phyloP scores from a whole-genome alignment of 2,888 invertebrate genomes.

The Conomelus anceps region DNA sequence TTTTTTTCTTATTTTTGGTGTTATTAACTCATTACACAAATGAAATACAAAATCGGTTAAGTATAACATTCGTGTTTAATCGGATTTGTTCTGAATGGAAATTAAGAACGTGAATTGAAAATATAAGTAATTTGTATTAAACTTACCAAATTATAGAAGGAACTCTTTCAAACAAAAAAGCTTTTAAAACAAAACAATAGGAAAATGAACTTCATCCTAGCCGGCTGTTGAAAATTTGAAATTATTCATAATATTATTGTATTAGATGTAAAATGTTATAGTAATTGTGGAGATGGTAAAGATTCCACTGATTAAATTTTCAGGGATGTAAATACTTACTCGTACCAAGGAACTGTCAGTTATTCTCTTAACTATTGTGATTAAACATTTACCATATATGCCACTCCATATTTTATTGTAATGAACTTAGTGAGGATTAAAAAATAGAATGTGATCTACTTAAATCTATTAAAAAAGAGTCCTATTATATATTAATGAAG shows the following conservation, averaged over 20 bases:
- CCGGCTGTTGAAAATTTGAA: not conserved
- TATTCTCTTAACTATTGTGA: not conserved
- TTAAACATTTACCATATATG: not conserved
- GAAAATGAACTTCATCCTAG: not conserved
- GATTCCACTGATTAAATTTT: not conserved
- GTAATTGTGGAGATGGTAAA: not conserved
- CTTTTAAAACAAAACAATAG: not conserved
- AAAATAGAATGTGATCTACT: not conserved
- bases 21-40: not conserved
- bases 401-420: not conserved
- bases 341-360: not conserved
- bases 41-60: not conserved
- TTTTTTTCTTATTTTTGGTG: not conserved
- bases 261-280: not conserved
- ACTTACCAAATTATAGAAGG: not conserved
- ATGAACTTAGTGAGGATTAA: not conserved
- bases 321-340: not conserved
- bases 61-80: not conserved
- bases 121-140: not conserved
- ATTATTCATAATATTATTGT: not conserved
- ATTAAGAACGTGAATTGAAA: not conserved
- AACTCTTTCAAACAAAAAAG: not conserved
- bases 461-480: not conserved
- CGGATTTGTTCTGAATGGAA: not conserved
- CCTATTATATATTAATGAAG: not conserved